phyloP scores from a whole-genome alignment of 2,113 vertebrate species.

The Condylura cristata region DNA sequence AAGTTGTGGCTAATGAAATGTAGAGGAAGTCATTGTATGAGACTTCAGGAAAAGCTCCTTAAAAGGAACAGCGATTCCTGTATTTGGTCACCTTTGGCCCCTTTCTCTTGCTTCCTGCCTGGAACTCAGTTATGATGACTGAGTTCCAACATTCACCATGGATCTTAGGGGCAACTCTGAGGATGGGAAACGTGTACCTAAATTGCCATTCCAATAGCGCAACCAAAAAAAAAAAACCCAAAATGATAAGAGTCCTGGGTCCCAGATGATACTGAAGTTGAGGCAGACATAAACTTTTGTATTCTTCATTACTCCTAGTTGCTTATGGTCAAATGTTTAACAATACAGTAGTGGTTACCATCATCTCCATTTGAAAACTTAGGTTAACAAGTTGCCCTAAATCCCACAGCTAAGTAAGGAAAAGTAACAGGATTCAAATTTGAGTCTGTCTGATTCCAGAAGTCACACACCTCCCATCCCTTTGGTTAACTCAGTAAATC shows the following conservation, averaged over 20 bases:
- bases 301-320: not conserved
- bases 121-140: not conserved
- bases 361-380: not conserved
- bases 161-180: not conserved
- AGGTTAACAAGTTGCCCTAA: not conserved
- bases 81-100: not conserved
- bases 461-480: not conserved
- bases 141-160: not conserved
- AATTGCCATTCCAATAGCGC: no score
- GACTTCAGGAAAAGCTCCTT: not conserved
- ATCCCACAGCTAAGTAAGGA: not conserved
- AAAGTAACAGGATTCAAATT: not conserved
- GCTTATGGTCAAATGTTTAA: not conserved
- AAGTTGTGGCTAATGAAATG: not conserved
- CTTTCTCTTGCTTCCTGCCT: not conserved
- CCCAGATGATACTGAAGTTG: not conserved
- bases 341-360: not conserved
- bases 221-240: not conserved
- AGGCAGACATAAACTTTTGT: not conserved
- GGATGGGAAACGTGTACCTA: not conserved
- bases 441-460: not conserved
- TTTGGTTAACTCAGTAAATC: not conserved
- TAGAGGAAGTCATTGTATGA: not conserved
- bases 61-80: not conserved
- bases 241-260: not conserved